Evolutionary conservation across 1,140 invertebrate species (phyloP).

Genomic region (Bombus sibiricus): DNA sequence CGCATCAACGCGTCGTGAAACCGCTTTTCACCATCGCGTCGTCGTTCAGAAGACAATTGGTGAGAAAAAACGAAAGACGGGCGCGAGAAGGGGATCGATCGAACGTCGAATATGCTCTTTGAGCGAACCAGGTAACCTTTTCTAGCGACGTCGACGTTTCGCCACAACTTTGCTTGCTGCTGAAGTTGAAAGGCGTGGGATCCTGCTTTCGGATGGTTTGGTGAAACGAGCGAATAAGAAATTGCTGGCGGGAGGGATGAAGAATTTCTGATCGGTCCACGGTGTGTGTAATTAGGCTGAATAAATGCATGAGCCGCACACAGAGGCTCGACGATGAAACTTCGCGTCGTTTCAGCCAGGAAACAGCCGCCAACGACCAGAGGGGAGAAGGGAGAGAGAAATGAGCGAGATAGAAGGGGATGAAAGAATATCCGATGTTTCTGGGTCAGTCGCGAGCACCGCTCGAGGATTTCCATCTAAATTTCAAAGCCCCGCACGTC

Average conservation of each 20-base stretch:
- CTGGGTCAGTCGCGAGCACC: constrained; percentile 30
- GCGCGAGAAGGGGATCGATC: background rate
- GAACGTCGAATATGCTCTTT: background rate
- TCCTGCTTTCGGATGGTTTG: background rate
- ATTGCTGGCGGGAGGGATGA: constrained; percentile 3
- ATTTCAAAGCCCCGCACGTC: constrained; percentile 35
- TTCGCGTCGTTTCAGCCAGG: constrained; percentile 21
- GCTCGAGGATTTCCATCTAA: constrained; percentile 48
- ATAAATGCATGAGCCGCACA: constrained; percentile 67
- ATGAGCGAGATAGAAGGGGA: background rate
- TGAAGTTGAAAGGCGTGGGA: no score
- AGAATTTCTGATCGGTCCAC: constrained; percentile 49
- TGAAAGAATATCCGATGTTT: constrained; percentile 44
- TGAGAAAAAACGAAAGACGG: no score
- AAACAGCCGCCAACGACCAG: background rate
- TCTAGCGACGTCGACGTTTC: background rate
- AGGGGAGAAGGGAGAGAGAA: background rate
- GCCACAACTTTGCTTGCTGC: background rate
- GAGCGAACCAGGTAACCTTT: background rate
- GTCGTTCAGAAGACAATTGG: background rate
- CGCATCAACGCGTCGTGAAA: background rate
- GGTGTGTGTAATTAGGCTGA: constrained; percentile 59
- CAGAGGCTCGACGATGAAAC: constrained; percentile 39
- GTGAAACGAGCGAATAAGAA: background rate
- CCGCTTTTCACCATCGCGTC: background rate